Evolutionary conservation across 2,888 invertebrate species (phyloP).

Genomic region (Argyresthia goedartella): DNA sequence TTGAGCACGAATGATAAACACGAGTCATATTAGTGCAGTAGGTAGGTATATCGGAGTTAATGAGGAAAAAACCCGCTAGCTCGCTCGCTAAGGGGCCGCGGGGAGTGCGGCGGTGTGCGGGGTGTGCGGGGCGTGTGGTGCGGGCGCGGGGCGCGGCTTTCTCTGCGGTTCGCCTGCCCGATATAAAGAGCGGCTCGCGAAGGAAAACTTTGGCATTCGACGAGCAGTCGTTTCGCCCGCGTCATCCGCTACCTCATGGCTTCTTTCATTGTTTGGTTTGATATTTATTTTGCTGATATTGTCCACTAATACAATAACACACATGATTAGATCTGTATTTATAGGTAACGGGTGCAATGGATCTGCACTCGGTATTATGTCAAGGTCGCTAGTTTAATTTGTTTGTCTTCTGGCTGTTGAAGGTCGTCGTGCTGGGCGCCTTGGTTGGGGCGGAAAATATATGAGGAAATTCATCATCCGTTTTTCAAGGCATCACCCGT

Average conservation of each 20-base stretch:
- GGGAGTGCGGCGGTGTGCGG: slow-evolving; percentile 14
- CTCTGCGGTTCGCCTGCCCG: slow-evolving; percentile 53
- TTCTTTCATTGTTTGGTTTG: slow-evolving; percentile 41
- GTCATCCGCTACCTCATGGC: slow-evolving; percentile 41
- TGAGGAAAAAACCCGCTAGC: slow-evolving; percentile 68
- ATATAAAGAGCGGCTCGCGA: slow-evolving; percentile 66
- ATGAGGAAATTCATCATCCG: slow-evolving; percentile 64
- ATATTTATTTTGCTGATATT: slow-evolving; percentile 35
- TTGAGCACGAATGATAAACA: slow-evolving; percentile 53
- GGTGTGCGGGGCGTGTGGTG: no score
- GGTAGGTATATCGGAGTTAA: slow-evolving; percentile 47
- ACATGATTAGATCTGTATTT: slow-evolving; percentile 46
- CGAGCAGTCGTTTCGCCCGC: slow-evolving; percentile 67
- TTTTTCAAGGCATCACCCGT: slow-evolving; percentile 55
- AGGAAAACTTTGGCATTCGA: slow-evolving; percentile 67
- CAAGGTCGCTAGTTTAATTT: slow-evolving; percentile 64
- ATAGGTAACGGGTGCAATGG: slow-evolving; percentile 55
- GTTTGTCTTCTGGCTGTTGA: slow-evolving; percentile 53
- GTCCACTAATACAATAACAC: slow-evolving; percentile 49
- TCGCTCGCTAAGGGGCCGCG: slow-evolving; percentile 39
- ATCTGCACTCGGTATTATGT: slow-evolving; percentile 54
- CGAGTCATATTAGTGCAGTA: slow-evolving; percentile 24
- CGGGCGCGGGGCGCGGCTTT: slow-evolving; percentile 55
- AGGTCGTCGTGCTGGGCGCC: slow-evolving; percentile 49
- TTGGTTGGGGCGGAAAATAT: slow-evolving; percentile 56